Evolutionary conservation across 2,888 invertebrate genomes (phyloP), one percentile per base, ranked within the genome.

Genomic region (Habroteleia sp.): DNA sequence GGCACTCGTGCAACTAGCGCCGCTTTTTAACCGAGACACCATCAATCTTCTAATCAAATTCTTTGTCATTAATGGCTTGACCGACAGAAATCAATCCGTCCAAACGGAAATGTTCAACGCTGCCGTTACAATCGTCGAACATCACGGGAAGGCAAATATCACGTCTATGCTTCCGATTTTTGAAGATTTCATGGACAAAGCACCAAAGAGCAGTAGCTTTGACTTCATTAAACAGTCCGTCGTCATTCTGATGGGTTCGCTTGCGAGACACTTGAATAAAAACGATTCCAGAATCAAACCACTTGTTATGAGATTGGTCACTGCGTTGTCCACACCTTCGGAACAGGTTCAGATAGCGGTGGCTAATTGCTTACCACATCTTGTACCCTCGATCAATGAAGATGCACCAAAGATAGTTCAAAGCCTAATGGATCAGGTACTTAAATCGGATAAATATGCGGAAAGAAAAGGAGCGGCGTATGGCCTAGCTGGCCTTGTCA

Each of bases 301-400:
- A 7, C 99, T 99, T 83, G 94, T 99, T 5, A 92, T 93, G 81
- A 92, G 97, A 68, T 91, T 99, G 39, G 93, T 99, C 52, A 93
- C 96, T 46, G 96, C 98, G 0, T 91, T 99, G 1, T 95, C 96
- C 27, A 99, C 99, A 31, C 99, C 99, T 6, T 98, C 98, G 31
- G 98, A 99, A 87, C 96, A 96, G 91, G 97, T 99, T 0, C 99
- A 99, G 91, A 97, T 98, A 89, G 96, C 99, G 0, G 98, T 99
- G 0, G 96, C 98, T 37, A 96, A 97, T 89, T 99, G 99, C 86
- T 90, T 99, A 74, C 97, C 98, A 0, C 96, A 96, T 82, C 89
- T 99, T 71, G 96, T 99, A 77, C 96, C 96, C 0, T 95, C 97
- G 0, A 94, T 99, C 11, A 96, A 95, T 87, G 95, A 95, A 33